Evolutionary conservation across 2,797 vertebrate genomes (phyloP), one percentile per base, ranked within the genome.

Genomic region (Clangula hyemalis): DNA sequence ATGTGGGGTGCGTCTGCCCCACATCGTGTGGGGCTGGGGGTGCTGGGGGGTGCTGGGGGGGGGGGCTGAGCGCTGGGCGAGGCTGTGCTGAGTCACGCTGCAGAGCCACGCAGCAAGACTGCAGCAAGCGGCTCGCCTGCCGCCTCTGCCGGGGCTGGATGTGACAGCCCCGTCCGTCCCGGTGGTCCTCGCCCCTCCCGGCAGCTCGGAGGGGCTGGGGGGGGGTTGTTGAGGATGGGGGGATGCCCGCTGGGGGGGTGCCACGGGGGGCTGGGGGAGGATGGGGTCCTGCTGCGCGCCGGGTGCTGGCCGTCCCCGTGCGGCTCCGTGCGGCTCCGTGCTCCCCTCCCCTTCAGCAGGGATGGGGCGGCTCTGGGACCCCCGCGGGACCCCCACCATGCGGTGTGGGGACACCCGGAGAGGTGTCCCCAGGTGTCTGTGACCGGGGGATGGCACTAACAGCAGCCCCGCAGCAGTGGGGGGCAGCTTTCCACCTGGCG

Each of bases 11-110:
- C 1, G 1, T 10, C 80, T 71, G 30, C 2, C 14, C 12, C 11
- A 18, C 51, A 8, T 1, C 1, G 11, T 62, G 60, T 17, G 66
- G 47, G 64, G 61, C 2, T 7, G 6, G 1, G 60, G 13, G 79
- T 17, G 41, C 57, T 65, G 84, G 34, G 70, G 56, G 43, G 36
- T n/a, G n/a, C n/a, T n/a, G n/a, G n/a, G n/a, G n/a, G 78, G 60
- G 92, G 82, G 89, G 75, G 87, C 85, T 51, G 83, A 78, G 69
- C 79, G 91, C 75, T 8, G 64, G 41, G 15, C 1, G 94, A 92
- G 73, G 78, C 87, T 90, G 83, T 96, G 97, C 97, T 97, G 96
- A 97, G 91, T 97, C 97, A 97, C 90, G 71, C 96, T 97, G 97
- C 97, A 87, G 96, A 95, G 91, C 90, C 47, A 10, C 70, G 30